These are phyloP conservation scores for Fragum fragum DNA, from an alignment of 2,888 invertebrate species.

Conservation along the genomic window DNA sequence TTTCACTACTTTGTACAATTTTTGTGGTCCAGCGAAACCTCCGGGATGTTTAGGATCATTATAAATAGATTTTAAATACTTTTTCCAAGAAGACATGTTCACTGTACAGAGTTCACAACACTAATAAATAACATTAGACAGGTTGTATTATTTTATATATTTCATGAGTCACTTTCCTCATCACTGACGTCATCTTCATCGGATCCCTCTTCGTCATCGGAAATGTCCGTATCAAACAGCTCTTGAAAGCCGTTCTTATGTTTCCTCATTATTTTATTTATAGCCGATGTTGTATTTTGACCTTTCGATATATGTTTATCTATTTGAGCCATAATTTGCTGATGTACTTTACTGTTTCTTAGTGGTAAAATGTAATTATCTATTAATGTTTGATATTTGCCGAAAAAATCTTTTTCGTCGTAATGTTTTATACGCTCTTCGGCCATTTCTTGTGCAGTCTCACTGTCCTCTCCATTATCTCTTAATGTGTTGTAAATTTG, in stretches of 20 bases:
- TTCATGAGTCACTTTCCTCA: slow-evolving; percentile 20
- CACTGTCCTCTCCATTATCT: slow-evolving; percentile 30
- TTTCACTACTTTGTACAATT: no score
- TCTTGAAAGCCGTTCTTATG: slow-evolving; percentile 21
- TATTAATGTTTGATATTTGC: slow-evolving; percentile 24
- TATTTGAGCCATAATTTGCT: no score
- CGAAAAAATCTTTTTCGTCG: no score
- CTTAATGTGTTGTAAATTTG: slow-evolving; percentile 25
- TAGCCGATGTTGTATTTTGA: slow-evolving; percentile 22
- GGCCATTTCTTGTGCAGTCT: slow-evolving; percentile 28
- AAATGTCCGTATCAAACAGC: no score
- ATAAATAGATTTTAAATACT: no score
- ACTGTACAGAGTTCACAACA: no score
- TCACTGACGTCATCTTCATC: slow-evolving; percentile 18
- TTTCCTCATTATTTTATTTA: slow-evolving; percentile 15
- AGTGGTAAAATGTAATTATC: slow-evolving; percentile 17
- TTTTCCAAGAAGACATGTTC: no score
- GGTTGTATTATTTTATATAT: neutral
- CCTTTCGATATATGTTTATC: slow-evolving; percentile 21
- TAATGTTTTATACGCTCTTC: no score
- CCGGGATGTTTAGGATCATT: no score
- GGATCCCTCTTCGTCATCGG: slow-evolving; percentile 1
- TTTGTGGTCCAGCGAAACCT: no score
- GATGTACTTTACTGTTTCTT: slow-evolving; percentile 16
- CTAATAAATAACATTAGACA: neutral